Conservation (phyloP, 2,797 vertebrate genomes). For the Gorsachius magnificus region DNA sequence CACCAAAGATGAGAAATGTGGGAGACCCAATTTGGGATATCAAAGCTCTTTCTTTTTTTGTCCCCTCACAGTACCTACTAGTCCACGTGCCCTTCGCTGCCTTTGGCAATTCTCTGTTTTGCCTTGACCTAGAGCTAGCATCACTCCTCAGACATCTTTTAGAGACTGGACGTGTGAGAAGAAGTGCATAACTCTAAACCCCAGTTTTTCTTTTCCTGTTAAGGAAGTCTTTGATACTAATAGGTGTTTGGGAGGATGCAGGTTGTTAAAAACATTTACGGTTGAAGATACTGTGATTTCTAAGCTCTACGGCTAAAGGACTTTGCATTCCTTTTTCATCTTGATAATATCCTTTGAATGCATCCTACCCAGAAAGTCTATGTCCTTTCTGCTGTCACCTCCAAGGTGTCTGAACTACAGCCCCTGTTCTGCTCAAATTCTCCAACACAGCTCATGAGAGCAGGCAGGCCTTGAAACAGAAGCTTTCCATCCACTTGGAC, state of each 20-base stretch:
- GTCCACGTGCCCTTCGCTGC: background rate
- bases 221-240: background rate
- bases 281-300: background rate
- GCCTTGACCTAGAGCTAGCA: background rate
- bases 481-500: background rate
- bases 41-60: background rate
- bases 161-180: background rate
- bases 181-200: background rate
- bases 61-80: background rate
- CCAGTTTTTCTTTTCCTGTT: background rate
- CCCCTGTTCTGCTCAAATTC: background rate
- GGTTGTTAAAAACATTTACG: background rate
- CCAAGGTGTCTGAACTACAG: background rate
- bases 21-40: background rate
- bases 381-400: conserved; percentile 15
- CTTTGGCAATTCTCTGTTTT: background rate
- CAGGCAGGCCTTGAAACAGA: background rate
- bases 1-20: background rate
- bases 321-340: conserved; percentile 4
- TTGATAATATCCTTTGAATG: background rate
- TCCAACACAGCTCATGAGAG: background rate
- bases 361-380: background rate
- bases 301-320: background rate
- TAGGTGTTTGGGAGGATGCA: background rate
- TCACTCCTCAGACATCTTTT: background rate